phyloP scores from a whole-genome alignment of 2,113 vertebrate genomes.

The Rhynchopsitta pachyrhyncha region DNA sequence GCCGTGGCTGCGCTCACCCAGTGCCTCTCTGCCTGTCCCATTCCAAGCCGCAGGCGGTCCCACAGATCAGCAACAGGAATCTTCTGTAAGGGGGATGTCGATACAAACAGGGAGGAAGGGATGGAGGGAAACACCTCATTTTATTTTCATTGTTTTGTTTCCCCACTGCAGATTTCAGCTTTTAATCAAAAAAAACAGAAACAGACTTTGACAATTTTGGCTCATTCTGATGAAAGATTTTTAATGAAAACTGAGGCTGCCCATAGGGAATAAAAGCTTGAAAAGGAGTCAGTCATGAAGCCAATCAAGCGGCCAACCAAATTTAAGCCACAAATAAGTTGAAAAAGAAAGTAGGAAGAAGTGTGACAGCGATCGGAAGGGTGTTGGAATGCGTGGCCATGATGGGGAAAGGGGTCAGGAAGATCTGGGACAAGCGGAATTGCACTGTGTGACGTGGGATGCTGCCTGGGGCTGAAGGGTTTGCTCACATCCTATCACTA shows the following conservation, averaged over 20 bases:
- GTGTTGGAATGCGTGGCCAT: rapidly evolving
- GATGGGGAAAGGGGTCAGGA: background rate
- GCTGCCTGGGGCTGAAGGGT: background rate
- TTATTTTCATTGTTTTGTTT: background rate
- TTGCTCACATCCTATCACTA: background rate
- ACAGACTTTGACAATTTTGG: background rate
- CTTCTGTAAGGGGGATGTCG: background rate
- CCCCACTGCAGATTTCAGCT: background rate
- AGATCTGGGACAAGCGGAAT: rapidly evolving
- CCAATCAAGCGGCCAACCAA: background rate
- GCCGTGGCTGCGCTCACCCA: background rate
- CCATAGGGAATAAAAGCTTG: background rate
- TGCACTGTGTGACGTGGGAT: background rate
- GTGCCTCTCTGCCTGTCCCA: background rate
- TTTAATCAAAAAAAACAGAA: constrained; percentile 13
- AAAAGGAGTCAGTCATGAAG: background rate
- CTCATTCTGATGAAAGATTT: constrained; percentile 32
- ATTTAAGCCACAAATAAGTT: background rate
- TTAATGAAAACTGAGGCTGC: constrained; percentile 3
- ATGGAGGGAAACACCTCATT: background rate
- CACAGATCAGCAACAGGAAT: background rate
- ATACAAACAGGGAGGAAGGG: background rate
- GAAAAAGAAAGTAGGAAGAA: background rate
- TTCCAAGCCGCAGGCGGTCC: too few species aligned
- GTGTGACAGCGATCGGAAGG: rapidly evolving